Percentiles rank a stretch among this genome's conserved stretches.
Evolutionary conservation across 1,140 invertebrate genomes (phyloP).

Genomic region (Ceratina japonica): DNA sequence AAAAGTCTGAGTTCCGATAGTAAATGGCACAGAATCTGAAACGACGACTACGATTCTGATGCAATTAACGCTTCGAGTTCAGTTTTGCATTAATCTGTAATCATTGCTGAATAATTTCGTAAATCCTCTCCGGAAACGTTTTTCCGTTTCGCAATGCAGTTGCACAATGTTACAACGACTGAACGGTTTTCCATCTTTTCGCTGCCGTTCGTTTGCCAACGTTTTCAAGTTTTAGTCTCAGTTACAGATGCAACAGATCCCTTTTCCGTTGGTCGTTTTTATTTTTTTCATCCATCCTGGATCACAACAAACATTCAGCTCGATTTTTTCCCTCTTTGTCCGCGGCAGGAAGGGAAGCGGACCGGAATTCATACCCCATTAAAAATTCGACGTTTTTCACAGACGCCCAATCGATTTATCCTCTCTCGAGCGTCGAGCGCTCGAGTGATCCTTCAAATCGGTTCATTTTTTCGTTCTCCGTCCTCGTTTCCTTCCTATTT

Average conservation of each 20-base stretch:
- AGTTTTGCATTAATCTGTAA: too few species aligned
- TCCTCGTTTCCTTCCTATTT: not conserved
- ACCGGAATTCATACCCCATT: conserved; percentile 30
- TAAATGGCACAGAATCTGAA: conserved; percentile 6
- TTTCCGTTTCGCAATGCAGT: not conserved
- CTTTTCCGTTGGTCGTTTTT: not conserved
- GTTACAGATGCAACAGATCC: not conserved
- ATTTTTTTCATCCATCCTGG: not conserved
- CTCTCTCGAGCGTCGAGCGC: conserved; percentile 3
- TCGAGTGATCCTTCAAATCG: conserved; percentile 32
- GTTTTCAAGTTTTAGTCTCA: not conserved
- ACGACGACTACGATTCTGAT: not conserved
- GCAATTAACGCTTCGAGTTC: not conserved
- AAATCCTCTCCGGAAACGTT: not conserved
- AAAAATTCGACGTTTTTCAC: conserved; percentile 13
- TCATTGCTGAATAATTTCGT: too few species aligned
- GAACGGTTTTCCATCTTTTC: not conserved
- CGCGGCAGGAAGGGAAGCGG: not conserved
- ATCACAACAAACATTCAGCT: not conserved
- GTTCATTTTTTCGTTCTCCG: conserved; percentile 13
- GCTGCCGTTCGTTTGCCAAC: not conserved
- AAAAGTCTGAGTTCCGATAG: not conserved
- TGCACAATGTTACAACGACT: not conserved
- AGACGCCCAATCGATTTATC: conserved; percentile 29
- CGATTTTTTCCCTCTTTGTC: not conserved